Evolutionary conservation across 2,113 vertebrate species (phyloP).

Genomic region (Cettia cetti): DNA sequence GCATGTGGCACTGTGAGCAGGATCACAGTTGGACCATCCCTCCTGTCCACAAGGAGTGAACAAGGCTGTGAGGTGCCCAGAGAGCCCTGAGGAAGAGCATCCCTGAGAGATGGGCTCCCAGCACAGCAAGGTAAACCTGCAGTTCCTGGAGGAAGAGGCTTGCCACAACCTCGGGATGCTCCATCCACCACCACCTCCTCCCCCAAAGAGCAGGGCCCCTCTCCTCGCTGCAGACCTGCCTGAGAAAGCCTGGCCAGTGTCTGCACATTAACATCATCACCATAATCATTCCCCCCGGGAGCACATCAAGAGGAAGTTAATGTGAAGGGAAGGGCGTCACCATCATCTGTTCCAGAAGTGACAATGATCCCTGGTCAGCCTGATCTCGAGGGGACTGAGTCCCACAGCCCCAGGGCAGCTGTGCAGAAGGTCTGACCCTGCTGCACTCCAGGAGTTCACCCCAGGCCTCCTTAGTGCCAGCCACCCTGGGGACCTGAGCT

Average conservation of each 20-base stretch:
- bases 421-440: background rate
- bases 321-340: background rate
- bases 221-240: background rate
- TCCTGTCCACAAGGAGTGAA: background rate
- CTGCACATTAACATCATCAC: background rate
- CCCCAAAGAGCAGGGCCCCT: background rate
- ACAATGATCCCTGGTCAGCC: conserved; percentile 29
- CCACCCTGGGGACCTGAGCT: background rate
- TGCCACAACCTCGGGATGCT: accelerated
- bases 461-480: accelerated
- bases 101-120: background rate
- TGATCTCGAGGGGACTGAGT: background rate
- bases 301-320: background rate
- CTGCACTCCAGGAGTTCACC: background rate
- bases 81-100: background rate
- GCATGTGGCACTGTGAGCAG: background rate
- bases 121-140: background rate
- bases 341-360: background rate
- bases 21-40: background rate
- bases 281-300: background rate
- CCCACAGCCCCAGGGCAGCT: background rate
- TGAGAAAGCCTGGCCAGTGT: background rate
- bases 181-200: background rate
- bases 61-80: background rate
- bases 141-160: background rate